Conservation (phyloP, 1,140 invertebrate species). For the Heliconius melpomene region DNA sequence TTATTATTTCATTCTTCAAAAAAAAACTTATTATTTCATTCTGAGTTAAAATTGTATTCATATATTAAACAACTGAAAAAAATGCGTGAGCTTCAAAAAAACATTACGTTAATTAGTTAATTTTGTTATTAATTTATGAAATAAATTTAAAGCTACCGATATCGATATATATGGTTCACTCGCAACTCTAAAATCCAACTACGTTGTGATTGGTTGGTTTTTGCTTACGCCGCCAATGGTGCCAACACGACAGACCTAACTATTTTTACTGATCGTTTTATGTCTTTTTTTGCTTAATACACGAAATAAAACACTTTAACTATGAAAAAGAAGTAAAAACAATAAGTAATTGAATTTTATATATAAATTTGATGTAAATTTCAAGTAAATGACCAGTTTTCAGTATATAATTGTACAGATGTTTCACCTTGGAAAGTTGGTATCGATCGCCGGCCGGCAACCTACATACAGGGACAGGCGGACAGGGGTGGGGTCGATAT, state of each 20-base stretch:
- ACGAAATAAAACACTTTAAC: neutral
- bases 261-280: conserved; percentile 39
- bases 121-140: neutral
- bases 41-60: no score
- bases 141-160: conserved; percentile 24
- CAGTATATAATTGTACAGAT: conserved; percentile 46
- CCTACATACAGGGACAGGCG: conserved; percentile 32
- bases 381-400: conserved; percentile 7
- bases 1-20: no score
- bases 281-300: conserved; percentile 31
- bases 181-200: conserved; percentile 40
- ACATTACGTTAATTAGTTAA: neutral
- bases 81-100: neutral
- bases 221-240: conserved; percentile 39
- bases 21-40: no score
- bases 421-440: conserved; percentile 56
- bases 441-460: conserved; percentile 52
- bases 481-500: conserved; percentile 33
- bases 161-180: conserved; percentile 27
- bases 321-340: neutral
- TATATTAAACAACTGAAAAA: no score
- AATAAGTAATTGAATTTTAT: neutral
- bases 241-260: conserved; percentile 51
- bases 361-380: conserved; percentile 5
- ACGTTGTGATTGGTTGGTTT: conserved; percentile 51